These are phyloP conservation scores for Laothoe populi DNA, from an alignment of 2,888 invertebrate species.

Conservation along the genomic window DNA sequence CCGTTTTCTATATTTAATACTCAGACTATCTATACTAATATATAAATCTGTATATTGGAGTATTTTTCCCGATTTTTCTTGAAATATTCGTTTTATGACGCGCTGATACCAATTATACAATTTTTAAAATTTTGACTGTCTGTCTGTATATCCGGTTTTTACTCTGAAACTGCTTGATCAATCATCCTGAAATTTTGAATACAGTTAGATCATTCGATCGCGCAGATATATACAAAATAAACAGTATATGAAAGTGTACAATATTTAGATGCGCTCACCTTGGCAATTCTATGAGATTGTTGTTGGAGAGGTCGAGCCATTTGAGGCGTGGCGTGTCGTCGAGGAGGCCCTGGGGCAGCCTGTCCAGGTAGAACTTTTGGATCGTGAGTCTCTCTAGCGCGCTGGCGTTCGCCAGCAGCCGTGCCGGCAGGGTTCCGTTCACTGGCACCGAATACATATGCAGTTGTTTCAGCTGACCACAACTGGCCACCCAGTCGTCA, in stretches of 20 bases:
- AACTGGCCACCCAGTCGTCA: constrained; percentile 33
- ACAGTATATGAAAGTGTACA: not conserved
- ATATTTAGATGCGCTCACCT: constrained; percentile 39
- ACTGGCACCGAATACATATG: constrained; percentile 27
- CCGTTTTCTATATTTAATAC: not conserved
- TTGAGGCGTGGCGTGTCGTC: constrained; percentile 35
- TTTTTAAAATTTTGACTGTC: too few species aligned
- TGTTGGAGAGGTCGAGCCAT: constrained; percentile 41
- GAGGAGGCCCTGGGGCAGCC: constrained; percentile 44
- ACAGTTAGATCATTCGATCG: too few species aligned
- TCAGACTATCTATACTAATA: too few species aligned
- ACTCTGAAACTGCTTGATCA: too few species aligned
- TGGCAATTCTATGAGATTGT: constrained; percentile 43
- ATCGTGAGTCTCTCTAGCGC: constrained; percentile 30
- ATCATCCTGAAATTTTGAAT: too few species aligned
- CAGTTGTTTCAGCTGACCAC: constrained; percentile 29
- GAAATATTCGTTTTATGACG: too few species aligned
- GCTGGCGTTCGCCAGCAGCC: constrained; percentile 28
- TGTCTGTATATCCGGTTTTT: too few species aligned
- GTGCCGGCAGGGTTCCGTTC: constrained; percentile 23
- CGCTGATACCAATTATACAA: too few species aligned
- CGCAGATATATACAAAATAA: too few species aligned
- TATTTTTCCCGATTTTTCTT: too few species aligned
- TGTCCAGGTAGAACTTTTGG: constrained; percentile 27
- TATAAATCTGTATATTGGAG: too few species aligned